A percentile compares a stretch with the other conserved stretches of the same genome.
Conservation (phyloP, 2,888 invertebrate genomes). For the Caenorhabditis sp. region DNA sequence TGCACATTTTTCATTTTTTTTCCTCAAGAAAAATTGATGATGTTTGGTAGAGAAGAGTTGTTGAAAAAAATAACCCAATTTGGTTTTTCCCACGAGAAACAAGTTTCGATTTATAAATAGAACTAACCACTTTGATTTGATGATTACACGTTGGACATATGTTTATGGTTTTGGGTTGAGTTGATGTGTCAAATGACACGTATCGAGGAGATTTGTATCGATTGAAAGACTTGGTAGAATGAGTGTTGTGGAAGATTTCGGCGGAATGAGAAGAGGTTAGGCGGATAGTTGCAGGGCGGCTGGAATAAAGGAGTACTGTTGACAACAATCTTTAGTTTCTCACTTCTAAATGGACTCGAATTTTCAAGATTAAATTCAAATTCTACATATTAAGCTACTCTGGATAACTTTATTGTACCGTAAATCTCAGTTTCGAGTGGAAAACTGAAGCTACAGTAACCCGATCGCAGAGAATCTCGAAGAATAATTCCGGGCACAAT, state of each 20-base stretch:
- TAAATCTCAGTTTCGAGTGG: no score
- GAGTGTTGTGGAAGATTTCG: neutral
- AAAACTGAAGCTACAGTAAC: no score
- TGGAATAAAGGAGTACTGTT: neutral
- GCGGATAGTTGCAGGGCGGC: neutral
- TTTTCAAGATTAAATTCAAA: no score
- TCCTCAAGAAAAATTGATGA: neutral
- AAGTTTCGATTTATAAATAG: no score
- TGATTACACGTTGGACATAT: conserved; percentile 1
- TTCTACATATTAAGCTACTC: no score
- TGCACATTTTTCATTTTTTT: neutral
- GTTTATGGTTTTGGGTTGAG: neutral
- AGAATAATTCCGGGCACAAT: no score
- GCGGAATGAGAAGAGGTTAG: conserved; percentile 1
- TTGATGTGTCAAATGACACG: conserved; percentile 1
- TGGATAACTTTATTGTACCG: no score
- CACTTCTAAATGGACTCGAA: neutral
- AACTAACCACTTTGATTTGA: neutral
- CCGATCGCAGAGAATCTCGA: no score
- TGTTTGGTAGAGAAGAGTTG: neutral
- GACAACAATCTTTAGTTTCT: neutral
- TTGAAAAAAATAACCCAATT: neutral
- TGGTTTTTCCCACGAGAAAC: neutral
- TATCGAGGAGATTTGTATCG: conserved; percentile 4
- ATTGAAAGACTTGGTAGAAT: neutral